Evolutionary conservation across 2,888 invertebrate species (phyloP).

Genomic region (Priocnemis perturbator): DNA sequence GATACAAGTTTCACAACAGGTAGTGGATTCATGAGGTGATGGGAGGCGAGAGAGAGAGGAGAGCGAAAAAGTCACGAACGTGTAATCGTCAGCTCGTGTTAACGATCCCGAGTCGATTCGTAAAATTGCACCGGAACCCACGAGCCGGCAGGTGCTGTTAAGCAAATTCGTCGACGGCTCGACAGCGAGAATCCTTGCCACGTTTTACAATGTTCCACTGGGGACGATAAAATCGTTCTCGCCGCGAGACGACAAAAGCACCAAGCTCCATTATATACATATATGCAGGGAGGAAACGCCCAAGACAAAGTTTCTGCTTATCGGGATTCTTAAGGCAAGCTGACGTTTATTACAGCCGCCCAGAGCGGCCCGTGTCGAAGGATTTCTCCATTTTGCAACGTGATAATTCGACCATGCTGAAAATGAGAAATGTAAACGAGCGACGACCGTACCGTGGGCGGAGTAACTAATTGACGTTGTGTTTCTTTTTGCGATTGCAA

Average conservation of each 20-base stretch:
- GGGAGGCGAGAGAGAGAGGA: constrained; percentile 10
- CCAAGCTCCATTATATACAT: too few species aligned
- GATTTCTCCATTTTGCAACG: too few species aligned
- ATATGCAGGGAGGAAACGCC: too few species aligned
- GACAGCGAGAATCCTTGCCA: background rate
- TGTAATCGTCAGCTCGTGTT: constrained; percentile 28
- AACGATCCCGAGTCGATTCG: constrained; percentile 38
- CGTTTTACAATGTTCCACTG: too few species aligned
- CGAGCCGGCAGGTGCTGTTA: constrained; percentile 20
- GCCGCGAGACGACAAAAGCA: too few species aligned
- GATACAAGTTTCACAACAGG: constrained; percentile 99
- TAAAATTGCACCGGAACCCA: constrained; percentile 17
- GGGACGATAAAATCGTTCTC: too few species aligned
- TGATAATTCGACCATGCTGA: too few species aligned
- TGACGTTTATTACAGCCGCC: too few species aligned
- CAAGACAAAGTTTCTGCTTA: too few species aligned
- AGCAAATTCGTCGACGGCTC: background rate
- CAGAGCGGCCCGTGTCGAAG: too few species aligned
- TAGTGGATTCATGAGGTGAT: constrained; percentile 66
- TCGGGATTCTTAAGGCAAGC: too few species aligned
- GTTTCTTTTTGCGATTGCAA: constrained; percentile 69
- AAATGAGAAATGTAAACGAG: background rate
- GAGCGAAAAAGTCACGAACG: constrained; percentile 22
- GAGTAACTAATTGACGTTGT: constrained; percentile 61
- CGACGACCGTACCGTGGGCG: constrained; percentile 50